Evolutionary conservation across 2,888 invertebrate genomes (phyloP).

Genomic region (Zele albiditarsus): DNA sequence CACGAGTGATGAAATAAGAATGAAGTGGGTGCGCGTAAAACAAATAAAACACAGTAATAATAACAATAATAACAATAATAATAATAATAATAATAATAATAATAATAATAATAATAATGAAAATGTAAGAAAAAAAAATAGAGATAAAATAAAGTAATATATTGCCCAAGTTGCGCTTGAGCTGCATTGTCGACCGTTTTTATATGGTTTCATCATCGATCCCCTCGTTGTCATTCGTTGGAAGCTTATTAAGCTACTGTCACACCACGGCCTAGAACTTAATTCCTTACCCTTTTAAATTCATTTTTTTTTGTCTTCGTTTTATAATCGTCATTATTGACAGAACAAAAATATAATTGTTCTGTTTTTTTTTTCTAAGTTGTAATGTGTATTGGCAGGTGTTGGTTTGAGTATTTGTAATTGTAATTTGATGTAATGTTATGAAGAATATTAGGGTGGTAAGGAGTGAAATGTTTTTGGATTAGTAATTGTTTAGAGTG

Average conservation of each 20-base stretch:
- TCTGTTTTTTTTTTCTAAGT: too few relatives aligned
- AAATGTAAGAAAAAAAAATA: background rate
- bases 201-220: slow-evolving; percentile 72
- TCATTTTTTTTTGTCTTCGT: slow-evolving; percentile 7
- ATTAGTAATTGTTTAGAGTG: too few relatives aligned
- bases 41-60: background rate
- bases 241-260: slow-evolving; percentile 71
- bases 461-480: too few relatives aligned
- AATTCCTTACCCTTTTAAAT: slow-evolving; percentile 48
- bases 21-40: background rate
- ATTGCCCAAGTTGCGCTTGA: background rate
- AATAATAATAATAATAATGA: background rate
- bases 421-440: too few relatives aligned
- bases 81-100: background rate
- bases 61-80: background rate
- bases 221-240: slow-evolving; percentile 61
- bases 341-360: too few relatives aligned
- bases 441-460: background rate
- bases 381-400: too few relatives aligned
- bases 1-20: slow-evolving; percentile 25
- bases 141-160: background rate
- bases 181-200: slow-evolving; percentile 53
- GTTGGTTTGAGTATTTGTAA: too few relatives aligned
- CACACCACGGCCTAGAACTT: slow-evolving; percentile 69
- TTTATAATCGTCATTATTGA: background rate